Evolutionary conservation across 2,888 invertebrate genomes (phyloP).

Genomic region (Blera fallax): DNA sequence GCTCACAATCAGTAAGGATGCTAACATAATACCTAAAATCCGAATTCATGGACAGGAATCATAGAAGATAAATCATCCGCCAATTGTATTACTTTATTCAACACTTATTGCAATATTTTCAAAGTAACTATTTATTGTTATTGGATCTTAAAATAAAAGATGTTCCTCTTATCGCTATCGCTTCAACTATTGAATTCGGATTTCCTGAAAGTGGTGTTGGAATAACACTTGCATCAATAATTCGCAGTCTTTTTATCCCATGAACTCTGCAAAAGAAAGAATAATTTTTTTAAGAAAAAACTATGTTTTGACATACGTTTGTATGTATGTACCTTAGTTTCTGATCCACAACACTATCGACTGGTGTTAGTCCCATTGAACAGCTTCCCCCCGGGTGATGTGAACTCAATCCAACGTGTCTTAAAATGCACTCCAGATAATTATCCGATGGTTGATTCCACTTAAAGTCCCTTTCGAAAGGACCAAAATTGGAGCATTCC

Average conservation of each 20-base stretch:
- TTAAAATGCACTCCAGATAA: constrained; percentile 86
- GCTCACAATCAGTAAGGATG: no score
- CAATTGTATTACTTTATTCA: no score
- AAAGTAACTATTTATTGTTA: neutral
- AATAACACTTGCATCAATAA: constrained; percentile 91
- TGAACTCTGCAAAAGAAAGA: constrained; percentile 83
- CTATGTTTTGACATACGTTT: constrained; percentile 4
- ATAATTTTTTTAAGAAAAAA: constrained; percentile 13
- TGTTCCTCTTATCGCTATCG: constrained; percentile 86
- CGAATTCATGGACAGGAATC: no score
- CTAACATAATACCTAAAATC: no score
- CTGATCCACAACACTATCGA: constrained; percentile 86
- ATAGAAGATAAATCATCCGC: no score
- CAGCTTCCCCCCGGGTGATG: constrained; percentile 92
- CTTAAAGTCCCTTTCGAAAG: constrained; percentile 82
- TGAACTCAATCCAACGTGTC: constrained; percentile 86
- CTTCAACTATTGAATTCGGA: constrained; percentile 87
- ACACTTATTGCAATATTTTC: no score
- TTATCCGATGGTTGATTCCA: constrained; percentile 81
- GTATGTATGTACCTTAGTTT: constrained; percentile 87
- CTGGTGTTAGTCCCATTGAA: constrained; percentile 84
- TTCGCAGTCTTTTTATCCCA: constrained; percentile 85
- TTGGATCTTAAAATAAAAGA: constrained; percentile 83
- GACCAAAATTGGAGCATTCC: constrained; percentile 83
- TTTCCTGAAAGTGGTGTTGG: constrained; percentile 90